Conservation (phyloP, 1,140 invertebrate genomes). For the Trichomalopsis sarcophagae region DNA sequence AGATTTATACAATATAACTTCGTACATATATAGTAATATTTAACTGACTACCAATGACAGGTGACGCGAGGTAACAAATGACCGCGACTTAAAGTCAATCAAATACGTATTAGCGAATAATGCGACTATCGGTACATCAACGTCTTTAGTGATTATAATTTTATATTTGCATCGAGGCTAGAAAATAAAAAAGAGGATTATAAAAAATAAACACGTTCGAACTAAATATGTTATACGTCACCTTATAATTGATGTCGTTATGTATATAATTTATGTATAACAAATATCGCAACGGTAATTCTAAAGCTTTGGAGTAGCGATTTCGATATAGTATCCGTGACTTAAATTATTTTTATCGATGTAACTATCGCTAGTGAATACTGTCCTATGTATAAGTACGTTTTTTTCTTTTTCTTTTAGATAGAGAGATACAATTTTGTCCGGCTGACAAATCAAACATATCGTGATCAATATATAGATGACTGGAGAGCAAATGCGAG, state of each 20-base stretch:
- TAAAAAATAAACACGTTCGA: slow-evolving; percentile 17
- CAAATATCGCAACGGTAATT: slow-evolving; percentile 67
- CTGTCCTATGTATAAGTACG: slow-evolving; percentile 72
- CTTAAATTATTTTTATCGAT: slow-evolving; percentile 58
- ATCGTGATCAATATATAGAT: slow-evolving; percentile 11
- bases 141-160: slow-evolving; percentile 29
- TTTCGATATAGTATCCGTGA: slow-evolving; percentile 62
- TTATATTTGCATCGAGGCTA: not conserved
- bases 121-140: slow-evolving; percentile 37
- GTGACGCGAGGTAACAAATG: slow-evolving; percentile 58
- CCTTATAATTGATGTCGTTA: slow-evolving; percentile 52
- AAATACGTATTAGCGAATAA: slow-evolving; percentile 44
- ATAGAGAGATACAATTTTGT: slow-evolving; percentile 31
- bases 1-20: slow-evolving; percentile 57
- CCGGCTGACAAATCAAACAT: slow-evolving; percentile 13
- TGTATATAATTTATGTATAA: slow-evolving; percentile 59
- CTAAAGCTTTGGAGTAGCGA: slow-evolving; percentile 72
- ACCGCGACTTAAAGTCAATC: slow-evolving; percentile 35
- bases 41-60: slow-evolving; percentile 56
- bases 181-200: slow-evolving; percentile 31
- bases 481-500: slow-evolving; percentile 41
- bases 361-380: slow-evolving; percentile 68
- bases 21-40: slow-evolving; percentile 58
- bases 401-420: slow-evolving; percentile 48
- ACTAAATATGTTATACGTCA: slow-evolving; percentile 56